Base-by-base conservation (phyloP, 2,797 vertebrate species). In the Malurus leucopterus region DNA sequence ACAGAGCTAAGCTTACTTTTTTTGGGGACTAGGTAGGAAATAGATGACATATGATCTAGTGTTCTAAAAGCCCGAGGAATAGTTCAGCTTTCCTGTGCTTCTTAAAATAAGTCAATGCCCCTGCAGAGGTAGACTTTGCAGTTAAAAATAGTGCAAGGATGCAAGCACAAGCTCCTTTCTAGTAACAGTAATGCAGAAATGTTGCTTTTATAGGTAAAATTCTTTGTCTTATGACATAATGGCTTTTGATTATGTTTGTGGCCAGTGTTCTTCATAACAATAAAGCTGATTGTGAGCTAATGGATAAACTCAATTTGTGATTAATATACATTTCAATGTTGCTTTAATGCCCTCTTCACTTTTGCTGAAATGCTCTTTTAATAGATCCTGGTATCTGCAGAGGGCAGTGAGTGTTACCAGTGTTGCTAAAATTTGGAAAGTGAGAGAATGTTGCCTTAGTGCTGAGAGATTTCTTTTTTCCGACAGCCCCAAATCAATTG, bases 81-180 rank as follows among this genome's bases (percentile, higher is more conserved):
- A 49, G 16, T 85, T 77, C 5, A 49, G 11, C 53, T 87, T 70
- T 76, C 43, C 24, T 71, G 29, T 71, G 50, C 47, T 50, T 26
- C 47, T 64, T 76, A 67, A 93, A 92, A 77, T 91, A 90, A 73
- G 68, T 50, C 61, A 44, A 0, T 90, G 43, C 53, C 13, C 14
- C 36, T 79, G 74, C 43, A 70, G 64, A 88, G n/a, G 14, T 50
- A 77, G 84, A 73, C 46, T 86, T 40, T 8, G 24, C 32, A 75
- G 61, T 68, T 92, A 84, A 86, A 94, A 93, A 93, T 73, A 90
- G 64, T 65, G 24, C 22, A 88, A n/a, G 11, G 46, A 63, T 86
- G 68, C 54, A 79, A 40, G n/a, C 6, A 2, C 24, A 53, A 50
- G 50, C 38, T 77, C 36, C n/a, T 55, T 58, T 57, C 18, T 47